Base-by-base conservation (phyloP, 2,113 vertebrate genomes). In the Ceratotherium simum region DNA sequence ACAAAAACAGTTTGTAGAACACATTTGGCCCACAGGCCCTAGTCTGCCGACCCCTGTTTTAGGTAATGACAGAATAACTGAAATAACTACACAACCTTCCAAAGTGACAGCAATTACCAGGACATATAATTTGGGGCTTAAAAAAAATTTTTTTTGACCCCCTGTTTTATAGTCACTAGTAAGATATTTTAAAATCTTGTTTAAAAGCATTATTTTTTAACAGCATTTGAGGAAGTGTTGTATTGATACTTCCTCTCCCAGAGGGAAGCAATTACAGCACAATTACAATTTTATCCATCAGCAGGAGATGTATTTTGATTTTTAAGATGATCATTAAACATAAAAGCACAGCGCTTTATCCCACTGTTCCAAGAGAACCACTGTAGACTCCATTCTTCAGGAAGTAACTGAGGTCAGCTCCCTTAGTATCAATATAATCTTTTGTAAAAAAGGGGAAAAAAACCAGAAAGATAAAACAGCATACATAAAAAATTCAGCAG, bases 131-230 rank as follows among this genome's bases (percentile, higher is more conserved):
- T 64, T 72, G 56, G 11, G 17, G 16, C 16, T 91, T 62, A 62
- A 75, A 62, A 89, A 89, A 69, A 80, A 23, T 27, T n/a, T 58
- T 72, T 70, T 56, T 90, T 67, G 42, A 73, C 17, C 17, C 16
- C 80, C 23, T 79, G 33, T 73, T 87, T 60, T 39, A 56, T 36
- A 64, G 64, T 78, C 60, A 76, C 29, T 88, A 79, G 54, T 25
- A 84, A 90, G 29, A 70, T 58, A 79, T 90, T 96, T 94, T 58
- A 80, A 93, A 76, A n/a, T 5, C 65, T 95, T 89, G 17, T 27
- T 93, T 85, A 60, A 90, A 67, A 80, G 20, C 25, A 84, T 89
- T 65, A 62, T 78, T 48, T 83, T 81, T 91, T n/a, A 91, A 83
- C 10, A 75, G 27, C 48, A 82, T 78, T 81, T 69, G 31, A 82